These are phyloP conservation scores for Pemphredon lugubris DNA, from an alignment of 2,888 invertebrate genomes.

Conservation along the genomic window DNA sequence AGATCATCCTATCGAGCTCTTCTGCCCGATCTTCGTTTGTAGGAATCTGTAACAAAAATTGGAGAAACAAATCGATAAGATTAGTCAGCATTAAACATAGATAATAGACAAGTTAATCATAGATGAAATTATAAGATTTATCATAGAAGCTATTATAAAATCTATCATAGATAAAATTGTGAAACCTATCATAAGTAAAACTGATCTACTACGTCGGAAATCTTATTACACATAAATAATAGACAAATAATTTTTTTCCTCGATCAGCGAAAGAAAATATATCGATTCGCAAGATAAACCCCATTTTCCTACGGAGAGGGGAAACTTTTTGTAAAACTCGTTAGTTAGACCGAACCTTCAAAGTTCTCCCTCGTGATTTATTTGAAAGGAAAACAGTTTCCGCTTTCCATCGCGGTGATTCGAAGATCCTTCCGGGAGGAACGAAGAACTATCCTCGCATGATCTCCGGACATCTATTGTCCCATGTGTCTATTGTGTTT, in stretches of 20 bases:
- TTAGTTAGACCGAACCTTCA: conserved; percentile 14
- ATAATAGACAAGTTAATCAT: too few relatives aligned
- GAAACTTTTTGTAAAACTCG: conserved; percentile 17
- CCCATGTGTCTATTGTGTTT: conserved; percentile 53
- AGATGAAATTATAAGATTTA: too few relatives aligned
- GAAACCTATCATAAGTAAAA: too few relatives aligned
- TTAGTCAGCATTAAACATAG: too few relatives aligned
- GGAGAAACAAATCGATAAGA: background rate
- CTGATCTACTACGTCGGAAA: too few relatives aligned
- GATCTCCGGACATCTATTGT: conserved; percentile 48
- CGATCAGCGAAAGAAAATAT: too few relatives aligned
- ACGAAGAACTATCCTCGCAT: conserved; percentile 24
- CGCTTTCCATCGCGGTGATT: conserved; percentile 38
- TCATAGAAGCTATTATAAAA: too few relatives aligned
- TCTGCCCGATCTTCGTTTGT: background rate
- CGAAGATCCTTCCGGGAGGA: conserved; percentile 27
- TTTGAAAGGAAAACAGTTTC: conserved; percentile 46
- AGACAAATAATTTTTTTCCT: too few relatives aligned
- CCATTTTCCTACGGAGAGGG: too few relatives aligned
- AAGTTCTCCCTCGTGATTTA: conserved; percentile 46
- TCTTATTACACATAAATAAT: too few relatives aligned
- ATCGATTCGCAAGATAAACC: too few relatives aligned
- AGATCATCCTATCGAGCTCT: conserved; percentile 33
- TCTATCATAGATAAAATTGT: too few relatives aligned
- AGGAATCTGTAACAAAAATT: conserved; percentile 32